Percentiles rank a stretch among this genome's conserved stretches.
phyloP scores from a whole-genome alignment of 2,888 invertebrate genomes.

The Ochropleura plecta region DNA sequence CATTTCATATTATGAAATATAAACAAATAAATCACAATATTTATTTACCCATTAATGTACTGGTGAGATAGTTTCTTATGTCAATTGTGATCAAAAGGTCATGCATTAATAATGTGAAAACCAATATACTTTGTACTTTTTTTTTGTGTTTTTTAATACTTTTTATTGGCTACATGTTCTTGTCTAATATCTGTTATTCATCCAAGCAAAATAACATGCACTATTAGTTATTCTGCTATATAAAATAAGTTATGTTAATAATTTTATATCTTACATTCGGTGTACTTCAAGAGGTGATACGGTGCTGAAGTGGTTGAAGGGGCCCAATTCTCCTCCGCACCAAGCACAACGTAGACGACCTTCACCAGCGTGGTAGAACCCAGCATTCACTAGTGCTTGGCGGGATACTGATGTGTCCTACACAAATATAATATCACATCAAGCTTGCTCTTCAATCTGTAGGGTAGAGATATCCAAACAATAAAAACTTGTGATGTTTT shows the following conservation, averaged over 20 bases:
- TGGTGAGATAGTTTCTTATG: neutral
- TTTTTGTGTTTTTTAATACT: too few relatives aligned
- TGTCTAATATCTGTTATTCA: too few relatives aligned
- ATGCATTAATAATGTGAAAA: neutral
- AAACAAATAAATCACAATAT: conserved; percentile 14
- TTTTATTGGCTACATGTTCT: too few relatives aligned
- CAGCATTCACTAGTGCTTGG: conserved; percentile 94
- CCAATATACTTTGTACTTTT: conserved; percentile 4
- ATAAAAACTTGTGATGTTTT: conserved; percentile 9
- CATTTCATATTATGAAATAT: neutral
- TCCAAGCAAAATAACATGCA: too few relatives aligned
- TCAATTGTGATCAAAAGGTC: conserved; percentile 2
- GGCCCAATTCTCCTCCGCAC: conserved; percentile 93
- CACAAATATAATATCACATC: conserved; percentile 34
- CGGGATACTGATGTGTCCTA: conserved; percentile 91
- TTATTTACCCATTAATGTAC: conserved; percentile 5
- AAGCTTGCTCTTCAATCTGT: neutral
- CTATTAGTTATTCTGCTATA: too few relatives aligned
- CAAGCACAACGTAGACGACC: conserved; percentile 94
- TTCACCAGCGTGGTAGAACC: conserved; percentile 95
- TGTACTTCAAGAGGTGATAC: conserved; percentile 93
- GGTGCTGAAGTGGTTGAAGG: conserved; percentile 91
- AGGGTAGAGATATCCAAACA: neutral
- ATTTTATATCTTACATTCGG: conserved; percentile 80
- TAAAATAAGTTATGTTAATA: neutral